phyloP scores from a whole-genome alignment of 2,888 invertebrate genomes.

The Catocala nupta region DNA sequence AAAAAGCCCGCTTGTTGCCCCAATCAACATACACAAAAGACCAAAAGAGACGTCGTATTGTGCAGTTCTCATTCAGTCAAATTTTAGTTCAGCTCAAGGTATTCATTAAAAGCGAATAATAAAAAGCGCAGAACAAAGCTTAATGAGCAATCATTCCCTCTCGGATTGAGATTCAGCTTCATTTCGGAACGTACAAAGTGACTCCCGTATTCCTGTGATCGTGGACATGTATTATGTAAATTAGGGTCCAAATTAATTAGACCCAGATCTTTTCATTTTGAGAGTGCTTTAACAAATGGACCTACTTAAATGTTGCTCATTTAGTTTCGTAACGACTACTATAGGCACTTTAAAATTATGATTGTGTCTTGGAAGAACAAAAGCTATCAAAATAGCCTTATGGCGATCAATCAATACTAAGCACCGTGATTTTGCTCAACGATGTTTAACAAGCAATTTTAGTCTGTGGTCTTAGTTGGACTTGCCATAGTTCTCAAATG shows the following conservation, averaged over 20 bases:
- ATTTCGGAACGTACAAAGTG: conserved; percentile 10
- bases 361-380: too few species aligned
- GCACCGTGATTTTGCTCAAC: too few species aligned
- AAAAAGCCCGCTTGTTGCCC: background rate
- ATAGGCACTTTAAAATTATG: too few species aligned
- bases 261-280: conserved; percentile 24
- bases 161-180: conserved; percentile 26
- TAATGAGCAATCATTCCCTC: conserved; percentile 38
- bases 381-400: too few species aligned
- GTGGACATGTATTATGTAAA: conserved; percentile 41
- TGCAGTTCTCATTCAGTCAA: conserved; percentile 33
- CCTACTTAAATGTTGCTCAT: background rate
- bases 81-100: conserved; percentile 35
- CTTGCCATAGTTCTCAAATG: too few species aligned
- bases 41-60: conserved; percentile 28
- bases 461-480: too few species aligned
- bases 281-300: conserved; percentile 20
- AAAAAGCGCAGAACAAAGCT: conserved; percentile 44
- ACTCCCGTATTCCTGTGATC: conserved; percentile 23
- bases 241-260: conserved; percentile 44
- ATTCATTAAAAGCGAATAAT: conserved; percentile 39
- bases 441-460: too few species aligned
- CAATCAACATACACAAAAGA: background rate
- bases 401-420: too few species aligned
- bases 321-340: too few species aligned